A percentile compares a stretch with the other conserved stretches of the same genome.
phyloP scores from a whole-genome alignment of 2,797 vertebrate species.

The Tapera naevia region DNA sequence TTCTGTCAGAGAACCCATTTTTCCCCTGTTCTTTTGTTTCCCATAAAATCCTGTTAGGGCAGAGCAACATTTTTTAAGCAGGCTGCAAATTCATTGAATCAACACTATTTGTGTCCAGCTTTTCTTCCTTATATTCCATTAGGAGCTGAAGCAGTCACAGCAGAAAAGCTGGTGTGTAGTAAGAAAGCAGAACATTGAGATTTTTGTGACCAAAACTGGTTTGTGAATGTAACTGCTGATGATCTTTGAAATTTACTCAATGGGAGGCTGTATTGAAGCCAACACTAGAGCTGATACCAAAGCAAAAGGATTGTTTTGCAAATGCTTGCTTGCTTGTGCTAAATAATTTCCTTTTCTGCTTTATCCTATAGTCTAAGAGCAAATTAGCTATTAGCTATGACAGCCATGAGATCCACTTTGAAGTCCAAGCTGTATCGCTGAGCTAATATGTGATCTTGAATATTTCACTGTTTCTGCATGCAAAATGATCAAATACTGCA shows the following conservation, averaged over 20 bases:
- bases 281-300: neutral
- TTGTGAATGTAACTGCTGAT: neutral
- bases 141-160: neutral
- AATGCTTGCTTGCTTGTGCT: neutral
- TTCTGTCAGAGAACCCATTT: neutral
- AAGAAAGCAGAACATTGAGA: neutral
- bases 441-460: neutral
- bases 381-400: neutral
- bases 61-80: neutral
- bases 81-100: neutral
- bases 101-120: neutral
- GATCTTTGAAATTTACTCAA: neutral
- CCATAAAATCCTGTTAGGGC: conserved; percentile 31
- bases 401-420: neutral
- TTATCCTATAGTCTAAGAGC: neutral
- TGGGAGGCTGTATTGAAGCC: neutral
- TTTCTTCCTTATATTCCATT: neutral
- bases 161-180: neutral
- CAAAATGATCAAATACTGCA: neutral
- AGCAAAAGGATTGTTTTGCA: neutral
- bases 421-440: neutral
- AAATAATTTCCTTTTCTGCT: neutral
- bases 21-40: conserved; percentile 37
- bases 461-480: neutral
- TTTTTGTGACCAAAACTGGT: neutral